Conservation (phyloP, 2,113 vertebrate genomes). For the Pelodiscus sinensis region DNA sequence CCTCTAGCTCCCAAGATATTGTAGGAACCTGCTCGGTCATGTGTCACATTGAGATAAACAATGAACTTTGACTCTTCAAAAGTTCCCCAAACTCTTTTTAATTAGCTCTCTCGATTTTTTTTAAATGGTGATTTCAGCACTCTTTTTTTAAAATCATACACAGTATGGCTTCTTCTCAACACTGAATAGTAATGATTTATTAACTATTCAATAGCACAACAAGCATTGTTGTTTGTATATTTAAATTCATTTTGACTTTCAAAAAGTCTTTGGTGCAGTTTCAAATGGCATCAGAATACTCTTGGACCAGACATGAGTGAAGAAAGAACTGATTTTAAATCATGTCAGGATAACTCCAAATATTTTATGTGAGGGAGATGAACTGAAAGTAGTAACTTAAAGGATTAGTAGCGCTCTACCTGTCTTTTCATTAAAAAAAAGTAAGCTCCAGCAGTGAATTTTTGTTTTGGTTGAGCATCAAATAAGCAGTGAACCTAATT, state of each 20-base stretch:
- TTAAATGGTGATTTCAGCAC: slow-evolving; percentile 47
- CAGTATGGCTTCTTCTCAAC: slow-evolving; percentile 12
- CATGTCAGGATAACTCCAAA: not conserved
- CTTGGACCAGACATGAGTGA: not conserved
- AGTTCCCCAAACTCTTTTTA: not conserved
- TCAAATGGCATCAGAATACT: slow-evolving; percentile 10
- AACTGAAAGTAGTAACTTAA: slow-evolving; percentile 1
- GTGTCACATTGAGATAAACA: not conserved
- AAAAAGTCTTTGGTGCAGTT: slow-evolving; percentile 38
- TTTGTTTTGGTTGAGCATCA: slow-evolving; percentile 36
- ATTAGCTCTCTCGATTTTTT: not conserved
- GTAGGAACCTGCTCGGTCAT: not conserved
- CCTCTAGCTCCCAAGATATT: not conserved
- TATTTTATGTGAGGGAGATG: slow-evolving; percentile 1
- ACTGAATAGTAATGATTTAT: slow-evolving; percentile 61
- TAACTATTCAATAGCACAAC: slow-evolving; percentile 24
- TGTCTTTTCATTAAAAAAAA: not conserved
- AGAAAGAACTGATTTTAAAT: slow-evolving; percentile 9
- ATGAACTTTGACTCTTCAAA: slow-evolving; percentile 9
- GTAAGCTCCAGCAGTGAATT: not conserved
- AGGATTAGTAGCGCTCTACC: slow-evolving; percentile 16
- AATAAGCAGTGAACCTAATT: slow-evolving; percentile 48
- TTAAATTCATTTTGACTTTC: slow-evolving; percentile 49
- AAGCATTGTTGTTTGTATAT: slow-evolving; percentile 42
- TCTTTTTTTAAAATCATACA: slow-evolving; percentile 43